Conservation (phyloP, 2,888 invertebrate species). For the Cerastoderma edule region DNA sequence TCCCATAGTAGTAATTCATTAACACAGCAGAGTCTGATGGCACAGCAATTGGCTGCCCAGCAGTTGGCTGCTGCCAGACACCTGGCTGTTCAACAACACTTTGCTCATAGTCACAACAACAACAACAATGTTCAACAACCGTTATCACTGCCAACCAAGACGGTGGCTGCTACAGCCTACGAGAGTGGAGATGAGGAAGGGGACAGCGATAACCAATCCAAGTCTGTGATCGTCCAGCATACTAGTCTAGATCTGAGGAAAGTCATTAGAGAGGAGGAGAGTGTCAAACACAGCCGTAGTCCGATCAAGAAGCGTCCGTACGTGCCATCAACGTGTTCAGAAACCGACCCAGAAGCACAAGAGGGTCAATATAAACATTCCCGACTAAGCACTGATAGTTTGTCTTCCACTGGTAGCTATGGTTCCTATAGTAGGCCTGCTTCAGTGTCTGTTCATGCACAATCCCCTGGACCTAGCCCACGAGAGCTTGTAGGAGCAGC, state of each 20-base stretch:
- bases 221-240: conserved; percentile 77
- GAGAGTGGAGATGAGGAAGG: conserved; percentile 25
- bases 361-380: conserved; percentile 61
- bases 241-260: conserved; percentile 78
- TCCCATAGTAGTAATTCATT: conserved; percentile 47
- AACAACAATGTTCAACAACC: conserved; percentile 14
- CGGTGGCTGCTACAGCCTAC: conserved; percentile 3
- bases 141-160: conserved; percentile 3
- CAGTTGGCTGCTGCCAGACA: conserved; percentile 62
- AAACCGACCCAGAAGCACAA: conserved; percentile 41
- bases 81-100: conserved; percentile 65
- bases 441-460: conserved; percentile 36
- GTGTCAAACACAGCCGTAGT: conserved; percentile 77
- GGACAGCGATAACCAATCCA: conserved; percentile 43
- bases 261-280: conserved; percentile 66
- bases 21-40: conserved; percentile 44
- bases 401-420: conserved; percentile 51
- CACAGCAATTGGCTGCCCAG: conserved; percentile 51
- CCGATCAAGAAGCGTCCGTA: conserved; percentile 82
- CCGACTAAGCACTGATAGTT: conserved; percentile 59
- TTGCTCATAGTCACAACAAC: conserved; percentile 21
- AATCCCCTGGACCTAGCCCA: conserved; percentile 28
- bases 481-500: conserved; percentile 31
- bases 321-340: conserved; percentile 64
- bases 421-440: conserved; percentile 38